Evolutionary conservation across 37 sponge, comb jelly and placozoan genomes (phyloP).

Genomic region (Chondrosia reniformis): DNA sequence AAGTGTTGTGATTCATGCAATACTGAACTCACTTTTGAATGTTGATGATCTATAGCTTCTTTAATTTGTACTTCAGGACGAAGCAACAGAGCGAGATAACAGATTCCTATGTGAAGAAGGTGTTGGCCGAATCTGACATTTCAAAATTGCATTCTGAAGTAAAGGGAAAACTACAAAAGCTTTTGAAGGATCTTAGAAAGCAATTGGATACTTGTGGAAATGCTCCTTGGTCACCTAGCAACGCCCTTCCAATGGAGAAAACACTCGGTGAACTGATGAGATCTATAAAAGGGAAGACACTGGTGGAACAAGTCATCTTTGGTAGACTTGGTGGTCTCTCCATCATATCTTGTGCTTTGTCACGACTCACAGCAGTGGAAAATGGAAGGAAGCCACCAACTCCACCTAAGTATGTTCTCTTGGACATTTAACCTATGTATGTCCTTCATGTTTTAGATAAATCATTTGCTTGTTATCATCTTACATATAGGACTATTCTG

Average conservation of each 20-base stretch:
- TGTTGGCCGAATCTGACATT: neutral
- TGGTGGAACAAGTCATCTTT: neutral
- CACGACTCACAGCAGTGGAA: neutral
- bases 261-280: constrained; percentile 50
- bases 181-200: constrained; percentile 40
- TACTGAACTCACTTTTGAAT: too few relatives aligned
- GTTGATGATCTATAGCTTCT: too few relatives aligned
- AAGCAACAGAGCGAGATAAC: too few relatives aligned
- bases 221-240: neutral
- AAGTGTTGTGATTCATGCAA: too few relatives aligned
- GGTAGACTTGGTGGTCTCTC: neutral
- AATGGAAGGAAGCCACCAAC: too few relatives aligned
- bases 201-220: constrained; percentile 20
- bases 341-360: neutral
- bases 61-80: too few relatives aligned
- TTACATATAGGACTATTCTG: neutral
- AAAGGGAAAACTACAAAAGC: constrained; percentile 25
- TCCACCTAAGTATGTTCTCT: neutral
- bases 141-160: neutral
- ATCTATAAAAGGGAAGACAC: neutral
- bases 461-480: neutral
- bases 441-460: neutral
- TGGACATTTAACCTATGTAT: neutral
- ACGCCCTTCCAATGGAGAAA: constrained; percentile 34
- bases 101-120: too few relatives aligned